Evolutionary conservation across 2,888 invertebrate genomes (phyloP).

Genomic region (Xiphydria camelus): DNA sequence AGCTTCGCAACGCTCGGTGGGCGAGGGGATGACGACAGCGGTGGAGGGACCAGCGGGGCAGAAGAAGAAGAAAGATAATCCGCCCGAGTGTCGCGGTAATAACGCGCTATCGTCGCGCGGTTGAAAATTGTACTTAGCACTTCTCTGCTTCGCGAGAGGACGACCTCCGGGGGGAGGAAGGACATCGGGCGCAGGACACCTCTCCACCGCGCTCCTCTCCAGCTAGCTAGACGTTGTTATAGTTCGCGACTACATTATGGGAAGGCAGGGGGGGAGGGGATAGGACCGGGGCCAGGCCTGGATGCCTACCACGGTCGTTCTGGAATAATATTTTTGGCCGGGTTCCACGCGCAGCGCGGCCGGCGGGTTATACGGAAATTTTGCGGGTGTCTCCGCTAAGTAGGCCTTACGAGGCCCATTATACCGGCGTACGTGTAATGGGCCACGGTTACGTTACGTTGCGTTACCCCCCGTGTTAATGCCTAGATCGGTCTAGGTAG

Average conservation of each 20-base stretch:
- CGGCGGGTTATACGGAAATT: conserved; percentile 26
- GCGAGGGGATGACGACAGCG: too few species aligned
- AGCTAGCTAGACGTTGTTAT: conserved; percentile 1
- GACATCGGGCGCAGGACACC: too few species aligned
- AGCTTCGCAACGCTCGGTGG: too few species aligned
- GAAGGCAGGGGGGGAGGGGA: background rate
- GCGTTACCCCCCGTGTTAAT: conserved; percentile 23
- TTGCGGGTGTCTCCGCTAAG: conserved; percentile 33
- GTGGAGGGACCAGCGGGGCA: too few species aligned
- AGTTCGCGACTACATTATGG: conserved; percentile 1
- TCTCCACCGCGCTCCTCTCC: background rate
- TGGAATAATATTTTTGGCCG: conserved; percentile 35
- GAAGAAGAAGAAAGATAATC: background rate
- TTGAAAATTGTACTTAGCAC: conserved; percentile 1
- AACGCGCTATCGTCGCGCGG: background rate
- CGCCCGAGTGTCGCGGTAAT: background rate
- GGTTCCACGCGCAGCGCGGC: conserved; percentile 19
- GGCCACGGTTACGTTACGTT: conserved; percentile 19
- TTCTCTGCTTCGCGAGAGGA: background rate
- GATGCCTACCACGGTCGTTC: conserved; percentile 22
- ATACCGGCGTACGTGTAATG: conserved; percentile 15
- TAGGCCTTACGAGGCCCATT: conserved; percentile 43
- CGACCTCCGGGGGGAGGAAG: too few species aligned
- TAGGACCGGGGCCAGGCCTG: too few species aligned
- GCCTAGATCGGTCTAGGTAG: conserved; percentile 16